These are phyloP conservation scores for Rhagophthalmus giganteus DNA, from an alignment of 2,888 invertebrate genomes.

Conservation along the genomic window DNA sequence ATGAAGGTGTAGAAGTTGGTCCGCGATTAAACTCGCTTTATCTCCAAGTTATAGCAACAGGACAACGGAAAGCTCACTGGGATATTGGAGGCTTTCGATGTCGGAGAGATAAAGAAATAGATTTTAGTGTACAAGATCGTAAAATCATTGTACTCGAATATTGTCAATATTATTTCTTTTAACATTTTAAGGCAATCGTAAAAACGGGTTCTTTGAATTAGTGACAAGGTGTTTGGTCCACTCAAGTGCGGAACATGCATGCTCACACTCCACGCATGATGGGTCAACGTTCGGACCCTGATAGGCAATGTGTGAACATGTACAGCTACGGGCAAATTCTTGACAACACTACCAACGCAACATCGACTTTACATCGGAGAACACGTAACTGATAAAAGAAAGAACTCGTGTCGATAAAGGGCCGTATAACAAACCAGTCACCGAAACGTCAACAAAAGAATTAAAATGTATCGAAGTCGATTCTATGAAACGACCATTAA, in stretches of 20 bases:
- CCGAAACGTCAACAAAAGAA: no score
- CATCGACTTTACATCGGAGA: constrained; percentile 7
- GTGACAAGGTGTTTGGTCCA: constrained; percentile 30
- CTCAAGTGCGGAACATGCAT: constrained; percentile 33
- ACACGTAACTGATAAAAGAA: constrained; percentile 16
- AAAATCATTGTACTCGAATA: constrained; percentile 9
- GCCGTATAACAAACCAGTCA: no score
- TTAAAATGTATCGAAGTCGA: no score
- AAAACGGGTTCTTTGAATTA: constrained; percentile 31
- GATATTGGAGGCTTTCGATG: no score
- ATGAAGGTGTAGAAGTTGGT: no score
- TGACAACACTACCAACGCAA: constrained; percentile 26
- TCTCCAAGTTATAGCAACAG: no score
- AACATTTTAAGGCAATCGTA: constrained; percentile 29
- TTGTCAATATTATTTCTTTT: constrained; percentile 27
- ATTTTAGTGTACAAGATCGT: background rate
- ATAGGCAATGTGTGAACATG: constrained; percentile 37
- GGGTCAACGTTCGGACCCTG: constrained; percentile 34
- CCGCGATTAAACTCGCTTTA: no score
- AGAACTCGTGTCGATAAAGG: no score
- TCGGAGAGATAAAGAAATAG: background rate
- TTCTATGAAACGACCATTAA: no score
- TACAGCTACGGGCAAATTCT: constrained; percentile 34
- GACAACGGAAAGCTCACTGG: no score
- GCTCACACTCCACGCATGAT: constrained; percentile 35